phyloP scores from a whole-genome alignment of 1,140 invertebrate species.

The Atta cephalotes region DNA sequence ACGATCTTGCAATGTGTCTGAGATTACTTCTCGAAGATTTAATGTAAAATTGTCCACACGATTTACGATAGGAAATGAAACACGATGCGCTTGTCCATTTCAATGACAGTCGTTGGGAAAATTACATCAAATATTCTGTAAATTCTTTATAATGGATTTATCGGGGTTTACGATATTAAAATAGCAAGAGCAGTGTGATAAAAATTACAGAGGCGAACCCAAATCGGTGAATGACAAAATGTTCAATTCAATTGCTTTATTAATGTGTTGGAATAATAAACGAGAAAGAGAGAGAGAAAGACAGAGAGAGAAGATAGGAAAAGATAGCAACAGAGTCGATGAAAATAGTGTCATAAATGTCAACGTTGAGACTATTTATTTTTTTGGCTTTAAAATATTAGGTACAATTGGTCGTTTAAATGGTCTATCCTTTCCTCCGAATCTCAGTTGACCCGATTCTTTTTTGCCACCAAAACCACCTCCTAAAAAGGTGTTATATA shows the following conservation, averaged over 20 bases:
- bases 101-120: not conserved
- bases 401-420: conserved; percentile 89
- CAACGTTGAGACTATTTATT: conserved; percentile 8
- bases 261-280: not conserved
- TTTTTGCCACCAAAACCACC: conserved; percentile 95
- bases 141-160: not conserved
- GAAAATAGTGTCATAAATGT: not conserved
- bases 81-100: not conserved
- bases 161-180: not conserved
- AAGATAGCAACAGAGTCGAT: not conserved
- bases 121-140: not conserved
- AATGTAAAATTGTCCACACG: not conserved
- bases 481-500: conserved; percentile 82
- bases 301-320: not conserved
- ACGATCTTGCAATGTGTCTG: conserved; percentile 1
- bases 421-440: conserved; percentile 93
- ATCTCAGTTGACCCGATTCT: conserved; percentile 95
- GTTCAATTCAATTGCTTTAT: not conserved
- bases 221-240: not conserved
- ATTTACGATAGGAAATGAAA: not conserved
- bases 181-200: not conserved
- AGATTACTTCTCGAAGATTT: not conserved
- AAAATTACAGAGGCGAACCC: not conserved
- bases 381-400: conserved; percentile 62
- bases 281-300: not conserved